Conservation (phyloP, 2,113 vertebrate species). For the Lichenostomus cassidix region DNA sequence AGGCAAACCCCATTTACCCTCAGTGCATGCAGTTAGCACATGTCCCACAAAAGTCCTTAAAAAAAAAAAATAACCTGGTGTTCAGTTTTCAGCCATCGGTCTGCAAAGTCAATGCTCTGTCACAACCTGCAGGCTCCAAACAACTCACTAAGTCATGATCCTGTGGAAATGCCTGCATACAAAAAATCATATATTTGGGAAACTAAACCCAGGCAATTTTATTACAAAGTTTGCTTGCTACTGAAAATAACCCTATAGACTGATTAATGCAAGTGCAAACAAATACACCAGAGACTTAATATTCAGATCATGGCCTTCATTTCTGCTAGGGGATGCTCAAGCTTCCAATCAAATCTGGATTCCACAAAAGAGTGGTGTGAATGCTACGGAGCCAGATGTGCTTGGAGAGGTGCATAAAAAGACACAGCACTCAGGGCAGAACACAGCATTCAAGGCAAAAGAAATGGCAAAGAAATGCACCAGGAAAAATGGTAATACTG, state of each 20-base stretch:
- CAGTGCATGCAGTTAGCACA: neutral
- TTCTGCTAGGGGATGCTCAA: neutral
- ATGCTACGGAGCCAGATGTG: neutral
- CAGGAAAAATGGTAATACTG: neutral
- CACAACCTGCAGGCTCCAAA: neutral
- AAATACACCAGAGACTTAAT: neutral
- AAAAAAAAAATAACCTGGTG: neutral
- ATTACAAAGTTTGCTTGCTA: neutral
- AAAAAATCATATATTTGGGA: neutral
- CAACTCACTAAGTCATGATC: neutral
- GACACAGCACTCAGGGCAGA: neutral
- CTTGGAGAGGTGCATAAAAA: neutral
- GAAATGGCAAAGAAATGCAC: neutral
- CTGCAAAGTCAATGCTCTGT: neutral
- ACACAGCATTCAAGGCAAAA: neutral
- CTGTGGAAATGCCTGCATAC: neutral
- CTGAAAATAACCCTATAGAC: neutral
- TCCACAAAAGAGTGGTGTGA: neutral
- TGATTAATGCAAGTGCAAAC: neutral
- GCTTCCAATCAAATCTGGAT: neutral
- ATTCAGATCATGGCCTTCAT: neutral
- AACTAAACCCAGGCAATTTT: neutral
- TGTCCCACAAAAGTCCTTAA: neutral
- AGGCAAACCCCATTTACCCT: constrained; percentile 5
- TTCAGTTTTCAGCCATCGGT: neutral